A percentile compares a stretch with the other conserved stretches of the same genome.
Evolutionary conservation across 2,888 invertebrate genomes (phyloP).

Genomic region (Andrena praecox): DNA sequence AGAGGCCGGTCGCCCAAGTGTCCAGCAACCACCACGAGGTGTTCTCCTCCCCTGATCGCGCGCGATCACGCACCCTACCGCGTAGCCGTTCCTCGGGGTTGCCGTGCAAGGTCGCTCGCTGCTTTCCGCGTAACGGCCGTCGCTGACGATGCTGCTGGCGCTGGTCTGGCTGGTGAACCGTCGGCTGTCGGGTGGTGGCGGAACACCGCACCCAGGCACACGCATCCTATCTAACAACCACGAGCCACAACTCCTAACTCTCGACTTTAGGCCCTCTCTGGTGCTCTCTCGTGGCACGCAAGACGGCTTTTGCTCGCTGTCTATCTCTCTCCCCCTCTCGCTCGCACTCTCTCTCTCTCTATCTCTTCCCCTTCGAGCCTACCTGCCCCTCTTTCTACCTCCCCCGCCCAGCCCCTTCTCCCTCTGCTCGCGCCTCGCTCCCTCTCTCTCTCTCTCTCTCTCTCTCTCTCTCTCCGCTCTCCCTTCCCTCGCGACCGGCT

Average conservation of each 20-base stretch:
- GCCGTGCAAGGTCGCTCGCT: conserved; percentile 14
- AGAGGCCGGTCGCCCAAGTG: not conserved
- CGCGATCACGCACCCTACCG: conserved; percentile 29
- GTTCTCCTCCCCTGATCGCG: conserved; percentile 28
- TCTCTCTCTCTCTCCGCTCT: conserved; percentile 11
- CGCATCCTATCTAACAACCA: conserved; percentile 84
- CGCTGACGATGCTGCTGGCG: conserved; percentile 47
- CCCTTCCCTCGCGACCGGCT: conserved; percentile 26
- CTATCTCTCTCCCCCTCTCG: conserved; percentile 14
- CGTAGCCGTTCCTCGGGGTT: conserved; percentile 6
- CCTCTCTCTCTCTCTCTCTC: conserved; percentile 10
- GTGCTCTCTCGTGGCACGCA: conserved; percentile 61
- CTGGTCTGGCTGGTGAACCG: conserved; percentile 63
- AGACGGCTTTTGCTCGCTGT: conserved; percentile 50
- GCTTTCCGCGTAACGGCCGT: conserved; percentile 24
- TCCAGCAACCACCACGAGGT: conserved; percentile 19
- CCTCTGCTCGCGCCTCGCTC: conserved; percentile 21
- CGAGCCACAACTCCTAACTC: conserved; percentile 81
- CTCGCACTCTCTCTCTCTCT: conserved; percentile 36
- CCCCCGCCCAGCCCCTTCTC: conserved; percentile 29
- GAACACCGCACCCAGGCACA: conserved; percentile 84
- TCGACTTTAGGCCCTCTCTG: conserved; percentile 73
- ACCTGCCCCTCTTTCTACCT: conserved; percentile 37
- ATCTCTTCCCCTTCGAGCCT: conserved; percentile 10
- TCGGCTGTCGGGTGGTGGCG: conserved; percentile 76